Evolutionary conservation across 2,113 vertebrate species (phyloP).

Genomic region (Paralichthys olivaceus): DNA sequence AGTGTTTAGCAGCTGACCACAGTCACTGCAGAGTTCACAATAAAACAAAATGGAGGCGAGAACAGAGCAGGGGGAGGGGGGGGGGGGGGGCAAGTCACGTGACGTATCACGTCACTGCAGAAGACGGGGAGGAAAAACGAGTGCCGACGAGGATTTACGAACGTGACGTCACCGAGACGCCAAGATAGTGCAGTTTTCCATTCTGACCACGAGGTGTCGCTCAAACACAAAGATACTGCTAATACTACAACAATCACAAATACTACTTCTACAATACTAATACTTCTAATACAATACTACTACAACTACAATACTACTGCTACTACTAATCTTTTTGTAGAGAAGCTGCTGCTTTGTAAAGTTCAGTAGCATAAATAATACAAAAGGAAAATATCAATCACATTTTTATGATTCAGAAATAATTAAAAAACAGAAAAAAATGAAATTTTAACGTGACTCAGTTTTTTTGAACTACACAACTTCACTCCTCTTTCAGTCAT

Average conservation of each 20-base stretch:
- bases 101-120: background rate
- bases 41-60: slow-evolving; percentile 78
- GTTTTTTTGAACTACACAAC: too few relatives aligned
- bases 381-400: too few relatives aligned
- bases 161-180: background rate
- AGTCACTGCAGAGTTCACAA: background rate
- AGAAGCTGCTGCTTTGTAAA: too few relatives aligned
- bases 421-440: too few relatives aligned
- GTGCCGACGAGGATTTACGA: slow-evolving; percentile 1
- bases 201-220: slow-evolving; percentile 47
- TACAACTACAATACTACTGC: too few relatives aligned
- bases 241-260: background rate
- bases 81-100: slow-evolving; percentile 7
- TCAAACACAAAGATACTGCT: background rate
- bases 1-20: background rate
- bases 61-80: background rate
- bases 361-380: too few relatives aligned
- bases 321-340: too few relatives aligned
- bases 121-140: slow-evolving; percentile 1
- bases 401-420: background rate
- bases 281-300: too few relatives aligned
- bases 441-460: too few relatives aligned
- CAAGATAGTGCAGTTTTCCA: background rate
- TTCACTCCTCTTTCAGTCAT: too few relatives aligned
- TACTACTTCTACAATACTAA: too few relatives aligned